Conservation (phyloP, 2,888 invertebrate species). For the Mimas tiliae region DNA sequence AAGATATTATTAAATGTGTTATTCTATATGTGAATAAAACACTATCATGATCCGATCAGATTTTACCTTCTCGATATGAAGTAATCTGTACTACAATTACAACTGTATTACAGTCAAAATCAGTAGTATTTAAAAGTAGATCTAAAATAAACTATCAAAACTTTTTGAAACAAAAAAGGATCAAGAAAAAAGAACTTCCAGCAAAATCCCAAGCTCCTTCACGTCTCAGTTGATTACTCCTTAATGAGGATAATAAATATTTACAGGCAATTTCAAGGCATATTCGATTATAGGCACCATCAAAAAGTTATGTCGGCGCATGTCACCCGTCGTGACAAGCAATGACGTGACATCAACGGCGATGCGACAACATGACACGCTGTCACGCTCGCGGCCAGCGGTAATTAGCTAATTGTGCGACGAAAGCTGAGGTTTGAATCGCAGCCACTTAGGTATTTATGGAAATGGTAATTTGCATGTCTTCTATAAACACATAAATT, state of each 20-base stretch:
- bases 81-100: too few relatives aligned
- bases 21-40: neutral
- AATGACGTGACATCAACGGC: constrained; percentile 22
- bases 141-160: neutral
- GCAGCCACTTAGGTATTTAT: constrained; percentile 14
- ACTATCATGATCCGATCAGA: too few relatives aligned
- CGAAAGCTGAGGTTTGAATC: constrained; percentile 34
- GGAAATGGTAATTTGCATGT: neutral
- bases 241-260: neutral
- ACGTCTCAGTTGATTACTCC: neutral
- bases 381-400: constrained; percentile 44
- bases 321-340: constrained; percentile 17
- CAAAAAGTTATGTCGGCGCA: constrained; percentile 9
- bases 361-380: constrained; percentile 35
- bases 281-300: constrained; percentile 2
- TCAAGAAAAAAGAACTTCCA: neutral
- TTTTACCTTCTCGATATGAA: too few relatives aligned
- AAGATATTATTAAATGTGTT: neutral
- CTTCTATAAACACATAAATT: neutral
- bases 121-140: neutral
- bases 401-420: constrained; percentile 75
- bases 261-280: neutral
- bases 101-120: too few relatives aligned
- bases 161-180: neutral
- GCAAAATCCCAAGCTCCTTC: neutral